These are phyloP conservation scores for Hiodon tergisus DNA, from an alignment of 2,113 vertebrate genomes.

Conservation along the genomic window DNA sequence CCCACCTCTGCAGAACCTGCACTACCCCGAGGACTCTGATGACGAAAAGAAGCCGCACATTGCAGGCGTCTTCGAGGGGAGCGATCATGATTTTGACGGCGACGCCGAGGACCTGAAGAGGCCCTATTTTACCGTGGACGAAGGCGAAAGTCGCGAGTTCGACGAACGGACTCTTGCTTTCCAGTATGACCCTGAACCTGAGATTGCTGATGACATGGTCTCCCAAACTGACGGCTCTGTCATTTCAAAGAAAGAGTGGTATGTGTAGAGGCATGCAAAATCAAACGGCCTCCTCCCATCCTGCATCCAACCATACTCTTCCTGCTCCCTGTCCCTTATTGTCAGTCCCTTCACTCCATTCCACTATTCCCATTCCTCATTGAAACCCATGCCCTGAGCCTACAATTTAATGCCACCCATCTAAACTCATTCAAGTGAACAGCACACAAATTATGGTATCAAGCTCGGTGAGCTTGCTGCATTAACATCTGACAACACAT, in stretches of 20 bases:
- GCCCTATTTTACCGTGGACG: slow-evolving; percentile 74
- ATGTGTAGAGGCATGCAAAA: slow-evolving; percentile 62
- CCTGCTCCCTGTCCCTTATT: background rate
- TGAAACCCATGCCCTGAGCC: slow-evolving; percentile 8
- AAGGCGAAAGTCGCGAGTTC: slow-evolving; percentile 61
- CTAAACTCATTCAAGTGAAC: background rate
- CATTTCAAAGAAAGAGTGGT: slow-evolving; percentile 90
- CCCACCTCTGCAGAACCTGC: slow-evolving; percentile 70
- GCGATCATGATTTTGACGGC: slow-evolving; percentile 57
- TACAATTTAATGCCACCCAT: slow-evolving; percentile 8
- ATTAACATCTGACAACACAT: slow-evolving; percentile 6
- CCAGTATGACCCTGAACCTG: slow-evolving; percentile 76
- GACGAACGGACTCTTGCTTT: slow-evolving; percentile 75
- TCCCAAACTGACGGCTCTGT: slow-evolving; percentile 83
- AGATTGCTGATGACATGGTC: slow-evolving; percentile 80
- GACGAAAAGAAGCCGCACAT: slow-evolving; percentile 76
- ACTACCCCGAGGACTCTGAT: slow-evolving; percentile 75
- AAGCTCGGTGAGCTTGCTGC: slow-evolving; percentile 8
- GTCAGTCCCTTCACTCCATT: background rate
- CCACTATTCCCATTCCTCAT: background rate
- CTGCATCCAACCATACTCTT: background rate
- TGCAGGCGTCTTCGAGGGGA: slow-evolving; percentile 51
- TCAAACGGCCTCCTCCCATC: background rate
- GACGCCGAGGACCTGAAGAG: slow-evolving; percentile 70
- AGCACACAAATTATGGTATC: background rate